A percentile compares a stretch with the other conserved stretches of the same genome.
Conservation (phyloP, 2,888 invertebrate species). For the Osmoderma eremita region DNA sequence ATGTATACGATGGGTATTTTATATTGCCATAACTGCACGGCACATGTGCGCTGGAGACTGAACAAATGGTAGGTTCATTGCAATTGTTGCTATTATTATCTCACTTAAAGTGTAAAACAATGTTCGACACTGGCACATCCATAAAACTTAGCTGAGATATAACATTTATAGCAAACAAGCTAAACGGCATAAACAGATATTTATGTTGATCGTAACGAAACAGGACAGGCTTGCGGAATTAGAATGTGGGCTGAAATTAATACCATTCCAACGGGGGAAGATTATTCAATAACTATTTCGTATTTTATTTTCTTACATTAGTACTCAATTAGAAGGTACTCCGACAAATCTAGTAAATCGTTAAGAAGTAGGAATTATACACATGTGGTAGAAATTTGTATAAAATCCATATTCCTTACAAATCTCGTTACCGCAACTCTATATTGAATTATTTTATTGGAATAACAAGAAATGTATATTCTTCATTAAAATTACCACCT, state of each 20-base stretch:
- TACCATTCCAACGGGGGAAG: too few species aligned
- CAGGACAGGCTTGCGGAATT: slow-evolving; percentile 8
- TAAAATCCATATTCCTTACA: too few species aligned
- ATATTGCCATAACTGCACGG: not conserved
- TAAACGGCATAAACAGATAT: slow-evolving; percentile 1
- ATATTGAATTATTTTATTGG: too few species aligned
- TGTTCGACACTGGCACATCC: slow-evolving; percentile 13
- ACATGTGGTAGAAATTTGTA: too few species aligned
- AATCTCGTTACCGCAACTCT: too few species aligned
- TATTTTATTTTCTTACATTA: too few species aligned
- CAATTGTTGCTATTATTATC: slow-evolving; percentile 22
- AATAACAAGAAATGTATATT: too few species aligned
- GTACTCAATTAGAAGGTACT: too few species aligned
- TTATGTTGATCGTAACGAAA: not conserved
- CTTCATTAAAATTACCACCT: not conserved
- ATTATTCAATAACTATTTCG: too few species aligned
- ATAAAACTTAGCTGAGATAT: slow-evolving; percentile 16
- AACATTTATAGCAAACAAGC: not conserved
- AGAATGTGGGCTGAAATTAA: too few species aligned
- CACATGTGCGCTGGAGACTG: not conserved
- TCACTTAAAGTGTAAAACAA: slow-evolving; percentile 25
- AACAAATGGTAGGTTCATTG: slow-evolving; percentile 14
- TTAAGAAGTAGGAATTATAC: too few species aligned
- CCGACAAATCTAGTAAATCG: too few species aligned
- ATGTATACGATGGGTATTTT: slow-evolving; percentile 1